Evolutionary conservation across 1,140 invertebrate species (phyloP).

Genomic region (Calephelis virginiensis): DNA sequence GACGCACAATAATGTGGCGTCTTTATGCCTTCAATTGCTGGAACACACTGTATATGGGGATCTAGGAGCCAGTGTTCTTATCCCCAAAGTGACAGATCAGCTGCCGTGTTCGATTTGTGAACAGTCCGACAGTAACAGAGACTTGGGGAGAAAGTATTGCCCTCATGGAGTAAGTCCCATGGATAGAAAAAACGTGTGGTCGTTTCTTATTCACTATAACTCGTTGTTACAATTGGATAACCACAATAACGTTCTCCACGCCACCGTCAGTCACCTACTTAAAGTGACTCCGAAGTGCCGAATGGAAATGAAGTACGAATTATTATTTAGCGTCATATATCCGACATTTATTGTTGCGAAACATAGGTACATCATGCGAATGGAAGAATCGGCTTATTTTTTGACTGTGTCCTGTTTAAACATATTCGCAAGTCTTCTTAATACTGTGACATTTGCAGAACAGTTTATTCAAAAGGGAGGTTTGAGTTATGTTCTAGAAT

Average conservation of each 20-base stretch:
- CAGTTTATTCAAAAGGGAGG: constrained; percentile 80
- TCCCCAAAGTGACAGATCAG: constrained; percentile 51
- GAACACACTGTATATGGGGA: constrained; percentile 81
- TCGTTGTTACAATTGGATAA: constrained; percentile 79
- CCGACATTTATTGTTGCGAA: constrained; percentile 81
- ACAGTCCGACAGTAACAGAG: constrained; percentile 44
- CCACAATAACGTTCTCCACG: constrained; percentile 78
- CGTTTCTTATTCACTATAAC: constrained; percentile 80
- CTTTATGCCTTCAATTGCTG: constrained; percentile 68
- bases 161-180: constrained; percentile 49
- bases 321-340: constrained; percentile 81
- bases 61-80: constrained; percentile 71
- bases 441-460: constrained; percentile 78
- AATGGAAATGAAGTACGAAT: constrained; percentile 77
- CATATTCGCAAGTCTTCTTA: constrained; percentile 80
- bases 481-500: constrained; percentile 76
- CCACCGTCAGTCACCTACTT: constrained; percentile 80
- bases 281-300: constrained; percentile 79
- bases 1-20: constrained; percentile 49
- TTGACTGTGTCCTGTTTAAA: constrained; percentile 81
- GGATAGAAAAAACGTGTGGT: constrained; percentile 74
- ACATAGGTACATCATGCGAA: constrained; percentile 63
- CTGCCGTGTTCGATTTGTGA: constrained; percentile 67
- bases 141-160: constrained; percentile 50
- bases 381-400: constrained; percentile 77